Conservation (phyloP, 2,113 vertebrate species). For the Thinocorus orbignyianus region DNA sequence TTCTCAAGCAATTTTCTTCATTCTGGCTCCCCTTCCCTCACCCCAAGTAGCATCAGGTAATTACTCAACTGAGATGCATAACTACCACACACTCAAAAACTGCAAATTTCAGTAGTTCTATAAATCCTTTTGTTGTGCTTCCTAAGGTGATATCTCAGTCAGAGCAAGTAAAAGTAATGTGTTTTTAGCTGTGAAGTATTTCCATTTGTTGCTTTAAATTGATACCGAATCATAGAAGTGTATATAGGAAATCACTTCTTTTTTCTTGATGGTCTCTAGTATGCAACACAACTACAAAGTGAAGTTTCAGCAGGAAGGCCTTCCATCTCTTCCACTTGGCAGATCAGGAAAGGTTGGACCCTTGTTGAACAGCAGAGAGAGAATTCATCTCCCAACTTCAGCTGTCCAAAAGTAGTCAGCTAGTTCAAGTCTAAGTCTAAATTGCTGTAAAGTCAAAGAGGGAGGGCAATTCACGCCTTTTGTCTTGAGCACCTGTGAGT, state of each 20-base stretch:
- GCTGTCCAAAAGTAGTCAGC: background rate
- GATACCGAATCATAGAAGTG: background rate
- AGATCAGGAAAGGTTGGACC: background rate
- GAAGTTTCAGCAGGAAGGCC: background rate
- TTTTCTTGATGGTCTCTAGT: background rate
- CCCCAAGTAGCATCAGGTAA: background rate
- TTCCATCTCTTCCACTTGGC: background rate
- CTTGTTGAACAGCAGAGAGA: background rate
- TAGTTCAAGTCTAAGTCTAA: background rate
- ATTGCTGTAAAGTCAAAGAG: background rate
- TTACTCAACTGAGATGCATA: background rate
- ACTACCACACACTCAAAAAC: background rate
- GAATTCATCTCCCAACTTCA: background rate
- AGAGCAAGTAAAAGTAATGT: background rate
- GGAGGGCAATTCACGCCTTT: background rate
- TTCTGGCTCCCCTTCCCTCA: background rate
- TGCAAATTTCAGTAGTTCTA: background rate
- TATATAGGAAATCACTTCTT: background rate
- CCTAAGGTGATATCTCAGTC: background rate
- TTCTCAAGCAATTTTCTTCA: conserved; percentile 28
- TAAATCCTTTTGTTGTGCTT: background rate
- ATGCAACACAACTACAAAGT: background rate
- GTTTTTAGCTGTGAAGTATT: background rate
- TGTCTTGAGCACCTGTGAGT: background rate
- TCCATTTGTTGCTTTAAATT: background rate